phyloP scores from a whole-genome alignment of 2,888 invertebrate species.

The Epsilonema sp. region DNA sequence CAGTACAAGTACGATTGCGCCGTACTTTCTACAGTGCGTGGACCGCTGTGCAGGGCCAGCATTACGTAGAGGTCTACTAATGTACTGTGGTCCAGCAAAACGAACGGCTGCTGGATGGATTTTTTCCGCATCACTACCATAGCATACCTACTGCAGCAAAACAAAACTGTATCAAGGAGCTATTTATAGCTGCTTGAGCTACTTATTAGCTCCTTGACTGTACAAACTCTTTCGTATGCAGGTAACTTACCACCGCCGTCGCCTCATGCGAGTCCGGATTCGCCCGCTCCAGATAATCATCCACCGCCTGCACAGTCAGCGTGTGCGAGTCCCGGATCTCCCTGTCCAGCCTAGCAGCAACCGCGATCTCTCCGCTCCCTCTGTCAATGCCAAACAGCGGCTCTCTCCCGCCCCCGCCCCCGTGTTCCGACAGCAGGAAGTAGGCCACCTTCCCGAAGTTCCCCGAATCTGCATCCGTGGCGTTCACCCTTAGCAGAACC shows the following conservation, averaged over 20 bases:
- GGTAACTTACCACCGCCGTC: slow-evolving; percentile 5
- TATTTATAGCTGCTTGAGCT: too few relatives aligned
- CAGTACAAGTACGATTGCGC: too few relatives aligned
- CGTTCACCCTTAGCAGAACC: slow-evolving; percentile 39
- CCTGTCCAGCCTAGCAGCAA: slow-evolving; percentile 55
- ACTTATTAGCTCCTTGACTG: too few relatives aligned
- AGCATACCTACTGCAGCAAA: too few relatives aligned
- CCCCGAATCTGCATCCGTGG: slow-evolving; percentile 60
- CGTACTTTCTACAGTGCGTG: too few relatives aligned
- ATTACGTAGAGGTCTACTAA: too few relatives aligned
- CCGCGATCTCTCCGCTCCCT: slow-evolving; percentile 46
- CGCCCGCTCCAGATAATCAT: slow-evolving; percentile 45
- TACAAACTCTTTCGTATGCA: too few relatives aligned
- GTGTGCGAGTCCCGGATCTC: slow-evolving; percentile 48
- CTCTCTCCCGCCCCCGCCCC: neutral
- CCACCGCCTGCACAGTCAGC: slow-evolving; percentile 56
- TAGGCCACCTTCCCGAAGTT: slow-evolving; percentile 73
- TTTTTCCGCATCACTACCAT: too few relatives aligned
- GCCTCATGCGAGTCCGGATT: slow-evolving; percentile 4
- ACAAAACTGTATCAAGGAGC: too few relatives aligned
- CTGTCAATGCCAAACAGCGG: neutral
- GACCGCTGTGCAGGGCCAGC: too few relatives aligned
- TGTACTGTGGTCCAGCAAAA: too few relatives aligned
- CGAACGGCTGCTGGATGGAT: too few relatives aligned
- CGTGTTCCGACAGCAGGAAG: slow-evolving; percentile 37